Conservation (phyloP, 2,113 vertebrate species). For the Terrapene triunguis region DNA sequence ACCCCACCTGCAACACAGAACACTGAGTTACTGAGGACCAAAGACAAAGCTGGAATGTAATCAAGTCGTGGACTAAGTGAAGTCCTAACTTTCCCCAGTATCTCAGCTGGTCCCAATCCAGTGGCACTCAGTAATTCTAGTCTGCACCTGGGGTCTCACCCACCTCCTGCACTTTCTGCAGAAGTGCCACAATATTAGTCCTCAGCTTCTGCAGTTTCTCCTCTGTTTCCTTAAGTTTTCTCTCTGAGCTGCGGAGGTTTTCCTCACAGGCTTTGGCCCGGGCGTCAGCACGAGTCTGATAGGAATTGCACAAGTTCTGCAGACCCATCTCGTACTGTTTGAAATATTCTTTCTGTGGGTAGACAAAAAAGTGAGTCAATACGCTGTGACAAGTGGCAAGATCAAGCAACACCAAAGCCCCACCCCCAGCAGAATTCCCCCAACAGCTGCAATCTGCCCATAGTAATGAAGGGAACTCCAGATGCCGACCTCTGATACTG, state of each 20-base stretch:
- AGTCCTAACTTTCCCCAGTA: neutral
- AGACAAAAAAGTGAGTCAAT: neutral
- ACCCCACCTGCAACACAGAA: neutral
- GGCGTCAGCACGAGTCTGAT: slow-evolving; percentile 92
- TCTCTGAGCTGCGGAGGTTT: slow-evolving; percentile 86
- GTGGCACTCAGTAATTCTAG: neutral
- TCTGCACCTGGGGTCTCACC: slow-evolving; percentile 25
- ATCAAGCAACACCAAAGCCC: neutral
- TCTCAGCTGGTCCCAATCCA: neutral
- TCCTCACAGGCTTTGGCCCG: slow-evolving; percentile 94
- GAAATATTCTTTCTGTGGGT: slow-evolving; percentile 94
- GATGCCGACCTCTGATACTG: neutral
- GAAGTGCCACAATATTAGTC: slow-evolving; percentile 95
- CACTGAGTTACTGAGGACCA: accelerated
- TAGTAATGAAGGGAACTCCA: neutral
- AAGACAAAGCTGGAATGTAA: neutral
- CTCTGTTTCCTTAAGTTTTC: slow-evolving; percentile 89
- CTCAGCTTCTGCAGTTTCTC: slow-evolving; percentile 96
- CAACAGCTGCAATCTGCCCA: no score
- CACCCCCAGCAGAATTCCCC: neutral
- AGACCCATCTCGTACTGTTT: slow-evolving; percentile 95
- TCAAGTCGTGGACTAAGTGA: neutral
- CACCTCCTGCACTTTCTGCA: slow-evolving; percentile 99
- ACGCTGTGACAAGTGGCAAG: neutral
- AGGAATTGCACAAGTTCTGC: slow-evolving; percentile 96